These are phyloP conservation scores for Patella caerulea DNA, from an alignment of 2,888 invertebrate genomes.

Conservation along the genomic window DNA sequence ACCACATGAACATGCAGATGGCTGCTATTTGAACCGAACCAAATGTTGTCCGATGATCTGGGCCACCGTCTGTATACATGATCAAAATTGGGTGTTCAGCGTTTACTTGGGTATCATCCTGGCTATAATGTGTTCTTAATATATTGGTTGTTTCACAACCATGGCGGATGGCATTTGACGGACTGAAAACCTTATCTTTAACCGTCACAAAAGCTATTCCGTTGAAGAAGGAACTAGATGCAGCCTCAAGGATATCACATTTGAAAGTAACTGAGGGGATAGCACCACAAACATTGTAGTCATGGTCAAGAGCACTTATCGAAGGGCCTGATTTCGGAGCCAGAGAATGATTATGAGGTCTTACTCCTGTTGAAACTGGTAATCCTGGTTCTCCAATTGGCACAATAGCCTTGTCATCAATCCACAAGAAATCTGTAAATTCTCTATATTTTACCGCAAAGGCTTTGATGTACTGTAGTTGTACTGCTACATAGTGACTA, in stretches of 20 bases:
- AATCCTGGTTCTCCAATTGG: conserved; percentile 26
- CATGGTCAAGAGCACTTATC: conserved; percentile 18
- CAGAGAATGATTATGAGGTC: conserved; percentile 17
- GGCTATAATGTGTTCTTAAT: background rate
- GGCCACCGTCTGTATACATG: too few species aligned
- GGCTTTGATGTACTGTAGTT: conserved; percentile 14
- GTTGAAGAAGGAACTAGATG: too few species aligned
- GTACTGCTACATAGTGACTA: background rate
- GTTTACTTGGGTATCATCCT: conserved; percentile 7
- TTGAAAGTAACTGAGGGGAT: too few species aligned
- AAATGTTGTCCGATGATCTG: background rate
- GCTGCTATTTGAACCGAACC: background rate
- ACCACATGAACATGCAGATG: background rate
- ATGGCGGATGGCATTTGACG: conserved; percentile 23
- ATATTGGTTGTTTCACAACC: conserved; percentile 16
- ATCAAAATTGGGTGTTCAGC: conserved; percentile 17
- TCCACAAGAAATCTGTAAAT: conserved; percentile 11
- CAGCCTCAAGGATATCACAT: too few species aligned
- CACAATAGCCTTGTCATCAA: conserved; percentile 34
- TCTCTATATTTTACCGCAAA: conserved; percentile 24
- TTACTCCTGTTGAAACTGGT: conserved; percentile 21
- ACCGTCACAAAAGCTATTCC: too few species aligned
- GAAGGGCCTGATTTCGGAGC: background rate
- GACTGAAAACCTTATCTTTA: conserved; percentile 17
- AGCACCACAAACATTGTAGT: too few species aligned